Base-by-base conservation (phyloP, 2,113 vertebrate species). In the Cololabis saira region DNA sequence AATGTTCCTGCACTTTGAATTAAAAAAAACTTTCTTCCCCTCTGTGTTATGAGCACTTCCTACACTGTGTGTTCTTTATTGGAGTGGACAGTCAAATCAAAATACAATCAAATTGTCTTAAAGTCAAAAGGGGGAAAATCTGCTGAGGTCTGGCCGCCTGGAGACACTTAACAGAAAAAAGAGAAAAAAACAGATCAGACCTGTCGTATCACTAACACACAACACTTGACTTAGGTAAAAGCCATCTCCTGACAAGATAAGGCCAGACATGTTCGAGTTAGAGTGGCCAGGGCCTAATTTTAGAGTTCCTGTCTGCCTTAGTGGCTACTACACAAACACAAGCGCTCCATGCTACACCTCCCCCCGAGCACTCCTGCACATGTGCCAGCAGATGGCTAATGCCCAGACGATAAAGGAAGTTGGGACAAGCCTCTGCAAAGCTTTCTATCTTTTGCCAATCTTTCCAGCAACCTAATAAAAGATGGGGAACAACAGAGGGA, bases 341-440 rank as follows among this genome's bases (percentile, higher is more conserved):
- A 48, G 57, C 19, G 8, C 58, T 73, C 48, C 37, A 2, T 43
- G 56, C 72, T 57, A 60, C 79, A 66, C 76, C 72, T 61, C 68
- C 71, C 75, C 64, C 71, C 48, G 11, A 61, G 67, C 71, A 67
- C 75, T 81, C 59, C 44, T 65, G 75, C 76, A 86, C 79, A 84
- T 81, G 79, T 81, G 81, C 83, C 79, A 82, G 75, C 86, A 88
- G 76, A 86, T 82, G 83, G 81, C 74, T 86, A 88, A 88, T 82
- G 79, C 86, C 86, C 76, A 70, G 80, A 57, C 66, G 58, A 85
- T 85, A 78, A 79, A 65, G 77, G 74, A 74, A 80, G 71, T 68
- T 44, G 57, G 62, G 74, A 47, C 76, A 77, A 85, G 83, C 75
- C 66, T 61, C 58, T 0, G 75, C 81, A 79, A 72, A 67, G 70